Base-by-base conservation (phyloP, 2,888 invertebrate genomes). In the Willowsia nigromaculata region DNA sequence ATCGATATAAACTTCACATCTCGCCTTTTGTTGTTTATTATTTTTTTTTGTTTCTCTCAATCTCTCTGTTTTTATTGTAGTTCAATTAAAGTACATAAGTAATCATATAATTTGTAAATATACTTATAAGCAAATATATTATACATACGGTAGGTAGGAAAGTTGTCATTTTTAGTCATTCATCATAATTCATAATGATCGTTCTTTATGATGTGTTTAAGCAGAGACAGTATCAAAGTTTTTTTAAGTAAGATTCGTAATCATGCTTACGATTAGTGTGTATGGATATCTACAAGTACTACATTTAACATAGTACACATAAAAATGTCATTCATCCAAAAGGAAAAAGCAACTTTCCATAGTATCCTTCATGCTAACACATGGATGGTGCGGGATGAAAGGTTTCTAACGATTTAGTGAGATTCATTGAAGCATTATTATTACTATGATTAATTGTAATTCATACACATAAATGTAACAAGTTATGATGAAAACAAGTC, bases 191-290 rank as follows among this genome's bases (percentile, higher is more conserved):
- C 53, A 43, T 81, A 27, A 59, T 59, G 56, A 27, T 59, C 56
- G 56, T 59, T 59, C 56, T 65, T 33, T 27, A 56, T 13, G 33
- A 80, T 80, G 30, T 62, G 81, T 82, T 50, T 50, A 18, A 88
- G 88, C 87, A 65, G 88, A 88, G 76, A 83, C 88, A 88, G 88
- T 88, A 88, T 88, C 88, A 88, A 88, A 88, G 40, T 78, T 62
- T 76, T 71, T n/a, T n/a, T n/a, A n/a, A 68, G 68, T 22, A 40
- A 68, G 68, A 68, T 68, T 68, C 33, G 15, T 37, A 40, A 22
- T 22, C 40, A 68, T 68, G 62, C 62, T 65, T 33, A 65, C n/a
- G n/a, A n/a, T n/a, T n/a, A n/a, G n/a, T n/a, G 11, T 68, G 40
- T 22, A 22, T 22, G 37, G 9, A 1, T 68, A 68, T 40, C 62